phyloP scores from a whole-genome alignment of 1,140 invertebrate species.

The Chymomyza costata region DNA sequence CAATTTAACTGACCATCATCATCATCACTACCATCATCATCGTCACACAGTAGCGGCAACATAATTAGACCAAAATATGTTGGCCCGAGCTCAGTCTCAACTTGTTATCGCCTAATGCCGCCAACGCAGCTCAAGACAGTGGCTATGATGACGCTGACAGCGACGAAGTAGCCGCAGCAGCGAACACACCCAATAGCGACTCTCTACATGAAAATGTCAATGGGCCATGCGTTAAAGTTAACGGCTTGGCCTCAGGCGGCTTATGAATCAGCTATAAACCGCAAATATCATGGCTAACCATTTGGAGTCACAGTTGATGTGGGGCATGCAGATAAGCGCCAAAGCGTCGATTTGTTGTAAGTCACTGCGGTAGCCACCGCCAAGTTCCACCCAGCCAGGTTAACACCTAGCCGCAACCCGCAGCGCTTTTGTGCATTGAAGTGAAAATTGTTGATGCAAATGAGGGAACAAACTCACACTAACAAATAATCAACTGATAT shows the following conservation, averaged over 20 bases:
- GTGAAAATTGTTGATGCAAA: slow-evolving; percentile 40
- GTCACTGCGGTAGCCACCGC: too few relatives aligned
- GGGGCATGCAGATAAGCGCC: slow-evolving; percentile 23
- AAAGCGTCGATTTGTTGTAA: slow-evolving; percentile 12
- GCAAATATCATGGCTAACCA: slow-evolving; percentile 26
- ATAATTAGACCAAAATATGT: slow-evolving; percentile 58
- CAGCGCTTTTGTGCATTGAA: slow-evolving; percentile 31
- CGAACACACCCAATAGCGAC: slow-evolving; percentile 3
- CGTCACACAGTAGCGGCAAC: slow-evolving; percentile 20
- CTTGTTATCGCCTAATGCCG: slow-evolving; percentile 16
- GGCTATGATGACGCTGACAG: too few relatives aligned
- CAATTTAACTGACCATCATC: slow-evolving; percentile 9
- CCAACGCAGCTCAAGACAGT: background rate
- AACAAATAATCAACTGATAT: slow-evolving; percentile 17
- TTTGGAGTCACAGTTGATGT: background rate
- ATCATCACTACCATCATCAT: slow-evolving; percentile 19
- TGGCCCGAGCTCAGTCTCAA: slow-evolving; percentile 30
- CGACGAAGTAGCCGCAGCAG: slow-evolving; percentile 21
- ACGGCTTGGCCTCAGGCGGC: too few relatives aligned
- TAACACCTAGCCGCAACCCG: too few relatives aligned
- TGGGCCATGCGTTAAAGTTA: slow-evolving; percentile 16
- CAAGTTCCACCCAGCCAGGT: too few relatives aligned
- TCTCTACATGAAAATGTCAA: slow-evolving; percentile 40
- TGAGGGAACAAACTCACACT: slow-evolving; percentile 26
- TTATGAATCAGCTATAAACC: slow-evolving; percentile 12